Percentiles rank a stretch among this genome's conserved stretches.
Evolutionary conservation across 2,888 invertebrate species (phyloP).

Genomic region (Apoderus coryli): DNA sequence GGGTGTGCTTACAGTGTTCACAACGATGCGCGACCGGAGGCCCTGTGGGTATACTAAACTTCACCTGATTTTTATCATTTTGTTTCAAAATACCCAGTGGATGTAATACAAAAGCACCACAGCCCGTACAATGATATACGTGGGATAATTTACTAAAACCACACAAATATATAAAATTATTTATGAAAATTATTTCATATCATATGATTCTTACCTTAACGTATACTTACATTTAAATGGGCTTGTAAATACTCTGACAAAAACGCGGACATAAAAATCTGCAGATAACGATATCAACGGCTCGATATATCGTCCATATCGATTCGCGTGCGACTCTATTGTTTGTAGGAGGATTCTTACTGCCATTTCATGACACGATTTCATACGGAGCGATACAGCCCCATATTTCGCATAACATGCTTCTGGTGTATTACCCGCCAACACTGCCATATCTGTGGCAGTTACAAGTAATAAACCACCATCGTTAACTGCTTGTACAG

Average conservation of each 20-base stretch:
- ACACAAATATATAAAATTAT: conserved; percentile 7
- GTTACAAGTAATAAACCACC: conserved; percentile 87
- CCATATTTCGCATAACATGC: conserved; percentile 90
- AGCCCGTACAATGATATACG: conserved; percentile 83
- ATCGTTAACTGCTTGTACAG: conserved; percentile 65
- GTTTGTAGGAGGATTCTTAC: conserved; percentile 83
- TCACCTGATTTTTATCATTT: conserved; percentile 38
- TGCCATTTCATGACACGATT: conserved; percentile 92
- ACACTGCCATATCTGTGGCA: conserved; percentile 92
- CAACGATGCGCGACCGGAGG: conserved; percentile 55
- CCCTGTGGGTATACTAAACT: conserved; percentile 52
- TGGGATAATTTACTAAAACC: conserved; percentile 62
- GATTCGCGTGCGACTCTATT: conserved; percentile 83
- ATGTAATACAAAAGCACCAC: conserved; percentile 65
- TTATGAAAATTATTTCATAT: conserved; percentile 7
- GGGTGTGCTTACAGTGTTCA: conserved; percentile 57
- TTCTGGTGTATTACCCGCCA: conserved; percentile 92
- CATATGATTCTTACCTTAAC: conserved; percentile 46
- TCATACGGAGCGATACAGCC: conserved; percentile 68
- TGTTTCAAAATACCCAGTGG: conserved; percentile 54
- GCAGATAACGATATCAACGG: conserved; percentile 84
- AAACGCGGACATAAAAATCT: conserved; percentile 93
- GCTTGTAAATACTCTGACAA: conserved; percentile 71
- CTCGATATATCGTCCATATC: conserved; percentile 83
- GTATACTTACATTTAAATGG: conserved; percentile 75